A percentile compares a stretch with the other conserved stretches of the same genome.
Evolutionary conservation across 2,888 invertebrate genomes (phyloP).

Genomic region (Cataglyphis altisquamis): DNA sequence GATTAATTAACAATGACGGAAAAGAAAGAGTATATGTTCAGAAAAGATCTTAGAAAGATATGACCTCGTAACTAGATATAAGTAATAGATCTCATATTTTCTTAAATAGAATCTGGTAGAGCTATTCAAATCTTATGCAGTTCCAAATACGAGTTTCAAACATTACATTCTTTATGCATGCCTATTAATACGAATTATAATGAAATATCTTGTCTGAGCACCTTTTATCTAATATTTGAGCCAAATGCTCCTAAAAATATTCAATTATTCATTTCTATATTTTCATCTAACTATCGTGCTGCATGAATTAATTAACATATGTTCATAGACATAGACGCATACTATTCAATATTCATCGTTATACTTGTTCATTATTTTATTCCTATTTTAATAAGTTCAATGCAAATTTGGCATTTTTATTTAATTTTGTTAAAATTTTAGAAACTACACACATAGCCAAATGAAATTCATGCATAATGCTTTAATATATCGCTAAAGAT

Average conservation of each 20-base stretch:
- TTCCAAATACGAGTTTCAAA: constrained; percentile 19
- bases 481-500: neutral
- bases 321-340: neutral
- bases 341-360: neutral
- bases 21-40: neutral
- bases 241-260: constrained; percentile 29
- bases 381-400: neutral
- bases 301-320: constrained; percentile 25
- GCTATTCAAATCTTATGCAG: constrained; percentile 54
- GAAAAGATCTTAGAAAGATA: neutral
- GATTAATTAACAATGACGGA: constrained; percentile 62
- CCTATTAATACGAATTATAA: constrained; percentile 50
- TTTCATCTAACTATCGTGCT: neutral
- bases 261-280: constrained; percentile 30
- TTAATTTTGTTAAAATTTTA: neutral
- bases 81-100: constrained; percentile 53
- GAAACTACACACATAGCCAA: too few relatives aligned
- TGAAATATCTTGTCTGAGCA: constrained; percentile 41
- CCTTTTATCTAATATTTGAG: constrained; percentile 41
- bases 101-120: constrained; percentile 49
- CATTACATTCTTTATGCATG: constrained; percentile 24
- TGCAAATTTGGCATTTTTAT: neutral
- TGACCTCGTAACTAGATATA: constrained; percentile 45
- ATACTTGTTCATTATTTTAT: neutral
- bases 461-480: neutral